phyloP scores from a whole-genome alignment of 2,113 vertebrate species.

The Falcunculus frontatus region DNA sequence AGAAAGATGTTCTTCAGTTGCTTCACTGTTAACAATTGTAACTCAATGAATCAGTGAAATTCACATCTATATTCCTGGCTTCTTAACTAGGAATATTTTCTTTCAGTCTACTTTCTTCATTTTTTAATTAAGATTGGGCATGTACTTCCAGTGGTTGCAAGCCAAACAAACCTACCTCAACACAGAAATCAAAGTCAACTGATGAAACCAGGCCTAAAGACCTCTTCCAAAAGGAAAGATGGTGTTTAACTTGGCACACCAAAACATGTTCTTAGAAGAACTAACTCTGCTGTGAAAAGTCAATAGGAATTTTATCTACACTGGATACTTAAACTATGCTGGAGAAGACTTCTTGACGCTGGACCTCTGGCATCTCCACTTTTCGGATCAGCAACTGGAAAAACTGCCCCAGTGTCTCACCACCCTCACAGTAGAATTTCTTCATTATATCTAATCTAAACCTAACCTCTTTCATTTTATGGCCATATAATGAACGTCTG shows the following conservation, averaged over 20 bases:
- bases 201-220: background rate
- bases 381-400: background rate
- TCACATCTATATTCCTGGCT: background rate
- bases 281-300: background rate
- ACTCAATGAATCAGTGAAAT: background rate
- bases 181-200: background rate
- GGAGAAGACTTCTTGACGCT: background rate
- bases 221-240: background rate
- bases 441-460: background rate
- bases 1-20: background rate
- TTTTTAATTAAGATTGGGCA: background rate
- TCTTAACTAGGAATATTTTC: background rate
- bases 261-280: background rate
- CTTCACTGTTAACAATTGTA: background rate
- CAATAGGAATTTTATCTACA: background rate
- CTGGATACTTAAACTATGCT: background rate
- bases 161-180: background rate
- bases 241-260: background rate
- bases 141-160: background rate
- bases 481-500: accelerated
- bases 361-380: background rate
- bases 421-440: background rate
- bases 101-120: background rate
- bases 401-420: background rate
- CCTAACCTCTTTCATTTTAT: background rate